Evolutionary conservation across 2,113 vertebrate genomes (phyloP).

Genomic region (Hassar affinis): DNA sequence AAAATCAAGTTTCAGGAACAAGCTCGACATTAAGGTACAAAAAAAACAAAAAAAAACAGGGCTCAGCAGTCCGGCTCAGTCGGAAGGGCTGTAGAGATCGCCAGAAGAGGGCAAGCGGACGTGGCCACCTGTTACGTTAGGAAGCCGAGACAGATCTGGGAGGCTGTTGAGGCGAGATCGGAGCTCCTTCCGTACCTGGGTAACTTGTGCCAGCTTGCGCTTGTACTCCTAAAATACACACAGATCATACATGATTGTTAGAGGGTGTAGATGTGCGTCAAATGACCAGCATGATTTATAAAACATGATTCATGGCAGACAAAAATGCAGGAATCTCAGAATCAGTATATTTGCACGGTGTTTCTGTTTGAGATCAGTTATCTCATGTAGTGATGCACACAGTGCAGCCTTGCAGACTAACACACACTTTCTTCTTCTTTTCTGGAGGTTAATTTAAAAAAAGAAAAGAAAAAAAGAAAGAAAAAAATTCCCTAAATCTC

Average conservation of each 20-base stretch:
- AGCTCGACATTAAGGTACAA: conserved; percentile 19
- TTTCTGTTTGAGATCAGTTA: neutral
- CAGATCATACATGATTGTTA: conserved; percentile 26
- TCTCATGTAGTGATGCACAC: neutral
- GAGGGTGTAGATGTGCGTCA: neutral
- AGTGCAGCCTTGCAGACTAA: neutral
- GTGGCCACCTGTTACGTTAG: conserved; percentile 83
- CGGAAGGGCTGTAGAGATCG: conserved; percentile 83
- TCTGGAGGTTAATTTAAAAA: neutral
- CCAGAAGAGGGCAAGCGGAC: conserved; percentile 84
- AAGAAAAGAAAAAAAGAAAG: too few species aligned
- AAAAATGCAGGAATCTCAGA: neutral
- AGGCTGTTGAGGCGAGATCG: conserved; percentile 89
- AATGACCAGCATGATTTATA: conserved; percentile 22
- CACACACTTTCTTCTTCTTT: neutral
- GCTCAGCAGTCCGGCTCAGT: conserved; percentile 68
- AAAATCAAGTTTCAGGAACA: conserved; percentile 35
- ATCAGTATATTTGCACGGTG: neutral
- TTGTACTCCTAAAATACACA: conserved; percentile 90
- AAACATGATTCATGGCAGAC: neutral
- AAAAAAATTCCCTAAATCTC: neutral
- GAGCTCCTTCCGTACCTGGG: conserved; percentile 94
- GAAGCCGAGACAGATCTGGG: conserved; percentile 85
- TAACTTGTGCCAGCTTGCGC: conserved; percentile 89
- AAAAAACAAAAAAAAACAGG: conserved; percentile 33